These are phyloP conservation scores for Pycnonotus jocosus DNA, from an alignment of 2,113 vertebrate species.

Conservation along the genomic window DNA sequence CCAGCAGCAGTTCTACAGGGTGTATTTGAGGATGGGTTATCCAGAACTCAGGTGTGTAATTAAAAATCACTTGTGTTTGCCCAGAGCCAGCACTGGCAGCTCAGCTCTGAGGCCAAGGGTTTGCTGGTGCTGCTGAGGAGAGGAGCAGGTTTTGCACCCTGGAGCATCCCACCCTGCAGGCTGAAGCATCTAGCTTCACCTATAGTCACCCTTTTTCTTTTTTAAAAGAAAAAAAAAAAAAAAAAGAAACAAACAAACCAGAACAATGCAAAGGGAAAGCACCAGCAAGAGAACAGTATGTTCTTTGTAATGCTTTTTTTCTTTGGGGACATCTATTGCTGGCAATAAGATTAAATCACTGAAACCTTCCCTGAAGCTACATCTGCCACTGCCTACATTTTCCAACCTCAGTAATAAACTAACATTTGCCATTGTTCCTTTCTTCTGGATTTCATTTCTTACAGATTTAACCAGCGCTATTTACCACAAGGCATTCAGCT, in stretches of 20 bases:
- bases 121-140: not conserved
- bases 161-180: not conserved
- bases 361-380: slow-evolving; percentile 63
- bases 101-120: not conserved
- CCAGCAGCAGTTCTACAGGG: not conserved
- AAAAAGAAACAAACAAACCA: not conserved
- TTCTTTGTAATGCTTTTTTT: slow-evolving; percentile 59
- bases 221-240: no score
- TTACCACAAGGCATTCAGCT: slow-evolving; percentile 55
- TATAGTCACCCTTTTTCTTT: not conserved
- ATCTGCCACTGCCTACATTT: slow-evolving; percentile 66
- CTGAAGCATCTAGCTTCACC: not conserved
- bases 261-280: slow-evolving; percentile 54
- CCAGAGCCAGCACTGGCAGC: not conserved
- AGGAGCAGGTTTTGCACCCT: not conserved
- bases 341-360: slow-evolving; percentile 63
- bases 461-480: slow-evolving; percentile 38
- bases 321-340: slow-evolving; percentile 50
- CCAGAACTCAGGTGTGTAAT: fast-evolving
- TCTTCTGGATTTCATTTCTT: slow-evolving; percentile 68
- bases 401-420: slow-evolving; percentile 65
- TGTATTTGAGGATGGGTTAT: fast-evolving
- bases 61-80: fast-evolving
- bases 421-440: slow-evolving; percentile 63
- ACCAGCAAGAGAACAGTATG: slow-evolving; percentile 54